phyloP scores from a whole-genome alignment of 2,888 invertebrate species.

The Magallana nippona region DNA sequence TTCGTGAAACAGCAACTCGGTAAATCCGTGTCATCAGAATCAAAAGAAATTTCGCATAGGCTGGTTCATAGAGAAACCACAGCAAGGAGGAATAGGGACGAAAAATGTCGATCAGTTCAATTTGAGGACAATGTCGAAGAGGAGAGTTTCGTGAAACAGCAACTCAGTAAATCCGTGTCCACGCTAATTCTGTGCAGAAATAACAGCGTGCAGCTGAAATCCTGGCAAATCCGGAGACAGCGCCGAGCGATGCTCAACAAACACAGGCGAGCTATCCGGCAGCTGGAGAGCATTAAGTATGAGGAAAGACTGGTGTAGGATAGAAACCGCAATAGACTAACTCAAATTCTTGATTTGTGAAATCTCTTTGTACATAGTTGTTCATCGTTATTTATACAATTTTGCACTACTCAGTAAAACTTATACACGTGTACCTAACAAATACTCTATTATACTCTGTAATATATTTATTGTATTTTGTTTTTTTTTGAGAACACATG shows the following conservation, averaged over 20 bases:
- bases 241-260: slow-evolving; percentile 45
- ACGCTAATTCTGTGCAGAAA: slow-evolving; percentile 34
- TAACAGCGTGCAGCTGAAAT: slow-evolving; percentile 46
- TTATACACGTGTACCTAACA: neutral
- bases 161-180: slow-evolving; percentile 39
- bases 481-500: neutral
- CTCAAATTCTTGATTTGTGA: neutral
- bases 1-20: slow-evolving; percentile 15
- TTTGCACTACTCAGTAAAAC: neutral
- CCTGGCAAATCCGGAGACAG: slow-evolving; percentile 51
- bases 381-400: neutral
- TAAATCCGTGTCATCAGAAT: slow-evolving; percentile 34
- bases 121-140: slow-evolving; percentile 37
- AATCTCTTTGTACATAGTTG: neutral
- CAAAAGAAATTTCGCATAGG: neutral
- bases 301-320: slow-evolving; percentile 39
- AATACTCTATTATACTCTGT: slow-evolving; percentile 9
- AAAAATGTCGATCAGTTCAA: slow-evolving; percentile 38
- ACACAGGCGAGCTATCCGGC: slow-evolving; percentile 40
- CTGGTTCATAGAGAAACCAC: neutral
- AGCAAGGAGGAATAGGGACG: neutral
- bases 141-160: slow-evolving; percentile 21
- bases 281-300: slow-evolving; percentile 37
- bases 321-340: neutral
- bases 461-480: neutral